Conservation (phyloP, 1,140 invertebrate genomes). For the Bathynomus jamesi region DNA sequence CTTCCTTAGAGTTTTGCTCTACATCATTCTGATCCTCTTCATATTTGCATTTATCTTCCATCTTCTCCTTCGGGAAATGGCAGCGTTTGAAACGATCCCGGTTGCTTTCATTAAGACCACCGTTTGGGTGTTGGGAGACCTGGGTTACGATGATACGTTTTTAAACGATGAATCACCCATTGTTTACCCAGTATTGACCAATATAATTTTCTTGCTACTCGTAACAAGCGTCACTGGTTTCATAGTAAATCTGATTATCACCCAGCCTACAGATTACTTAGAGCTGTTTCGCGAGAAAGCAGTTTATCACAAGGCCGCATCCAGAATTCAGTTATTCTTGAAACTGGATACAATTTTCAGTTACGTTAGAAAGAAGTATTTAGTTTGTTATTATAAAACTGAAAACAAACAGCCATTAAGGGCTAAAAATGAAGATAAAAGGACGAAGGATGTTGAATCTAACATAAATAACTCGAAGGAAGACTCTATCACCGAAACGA, state of each 20-base stretch:
- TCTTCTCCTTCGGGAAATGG: constrained; percentile 16
- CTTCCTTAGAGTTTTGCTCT: constrained; percentile 21
- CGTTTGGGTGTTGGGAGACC: constrained; percentile 30
- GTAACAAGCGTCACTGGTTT: constrained; percentile 28
- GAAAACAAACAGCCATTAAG: too few species aligned
- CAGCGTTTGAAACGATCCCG: constrained; percentile 16
- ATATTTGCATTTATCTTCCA: constrained; percentile 28
- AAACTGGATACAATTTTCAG: background rate
- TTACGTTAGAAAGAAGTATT: too few species aligned
- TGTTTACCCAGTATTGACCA: constrained; percentile 13
- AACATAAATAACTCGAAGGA: too few species aligned
- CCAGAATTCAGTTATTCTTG: background rate
- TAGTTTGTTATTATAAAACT: too few species aligned
- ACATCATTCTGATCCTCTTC: constrained; percentile 23
- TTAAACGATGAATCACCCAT: constrained; percentile 17
- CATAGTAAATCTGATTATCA: constrained; percentile 22
- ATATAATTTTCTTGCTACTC: constrained; percentile 28
- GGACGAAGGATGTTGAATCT: too few species aligned
- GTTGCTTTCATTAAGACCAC: constrained; percentile 26
- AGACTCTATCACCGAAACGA: too few species aligned
- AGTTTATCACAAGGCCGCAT: constrained; percentile 16
- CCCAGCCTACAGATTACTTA: constrained; percentile 24
- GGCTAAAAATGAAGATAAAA: too few species aligned
- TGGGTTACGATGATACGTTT: constrained; percentile 33
- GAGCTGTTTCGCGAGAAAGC: constrained; percentile 18